Evolutionary conservation across 2,888 invertebrate genomes (phyloP), one percentile per base, ranked within the genome.

Genomic region (Brachyptera putata): DNA sequence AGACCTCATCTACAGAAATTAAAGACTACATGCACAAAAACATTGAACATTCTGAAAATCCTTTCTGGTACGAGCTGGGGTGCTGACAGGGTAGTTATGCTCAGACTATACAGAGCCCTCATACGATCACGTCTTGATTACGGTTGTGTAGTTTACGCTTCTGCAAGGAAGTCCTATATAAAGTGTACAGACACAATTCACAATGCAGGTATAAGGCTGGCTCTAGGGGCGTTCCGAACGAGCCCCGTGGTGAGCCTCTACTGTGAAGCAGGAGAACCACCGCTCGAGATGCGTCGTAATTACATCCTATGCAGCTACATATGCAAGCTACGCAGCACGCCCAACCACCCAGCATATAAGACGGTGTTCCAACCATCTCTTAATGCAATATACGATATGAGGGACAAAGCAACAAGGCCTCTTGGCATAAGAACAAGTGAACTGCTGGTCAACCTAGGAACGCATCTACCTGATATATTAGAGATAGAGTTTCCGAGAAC

Each of bases 161-260:
- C 37, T 37, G 37, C 37, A 11, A 37, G 37, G 37, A 37, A 37
- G 37, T 37, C 37, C 4, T 37, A 37, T 13, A 14, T 37, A 3
- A 14, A 14, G 13, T 14, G 13, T 14, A 13, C 14, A 37, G n/a
- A 36, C 13, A n/a, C 37, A 3, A 22, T 41, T 37, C 56, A 39
- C 39, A 16, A 41, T 9, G 14, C 56, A 21, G 56, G 39, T 34
- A 37, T 16, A 13, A 14, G 18, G 1, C 25, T 56, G 21, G 18
- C 14, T 13, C 16, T 21, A 25, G 39, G 39, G 11, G 39, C 21
- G 21, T 56, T 56, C 24, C 22, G 26, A 55, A 43, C 62, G 7
- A 56, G 49, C 37, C 62, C 7, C 16, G 41, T 41, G 41, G 41
- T 18, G 16, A 41, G 41, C 41, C 16, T 41, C 18, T 41, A 41